A percentile compares a stretch with the other conserved stretches of the same genome.
These are phyloP conservation scores for Columba livia DNA, from an alignment of 2,113 vertebrate genomes.

Conservation along the genomic window DNA sequence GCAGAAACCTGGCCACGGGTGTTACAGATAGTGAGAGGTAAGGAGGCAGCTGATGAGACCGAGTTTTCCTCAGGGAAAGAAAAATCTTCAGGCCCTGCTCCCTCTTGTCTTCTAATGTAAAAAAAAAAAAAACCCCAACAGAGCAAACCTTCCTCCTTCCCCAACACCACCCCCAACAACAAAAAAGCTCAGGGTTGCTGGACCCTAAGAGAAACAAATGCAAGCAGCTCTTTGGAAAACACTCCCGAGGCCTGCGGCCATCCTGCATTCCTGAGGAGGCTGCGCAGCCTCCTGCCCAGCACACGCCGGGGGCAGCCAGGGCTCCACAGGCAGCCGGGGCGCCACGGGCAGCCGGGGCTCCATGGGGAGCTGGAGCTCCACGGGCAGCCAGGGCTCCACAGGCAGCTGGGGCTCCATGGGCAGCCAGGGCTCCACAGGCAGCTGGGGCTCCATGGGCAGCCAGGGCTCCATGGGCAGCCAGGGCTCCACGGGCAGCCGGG, in stretches of 20 bases:
- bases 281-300: background rate
- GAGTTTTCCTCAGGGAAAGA: background rate
- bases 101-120: background rate
- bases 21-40: background rate
- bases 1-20: background rate
- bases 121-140: background rate
- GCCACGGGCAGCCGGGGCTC: too few species aligned
- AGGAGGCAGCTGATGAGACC: background rate
- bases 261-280: conserved; percentile 46
- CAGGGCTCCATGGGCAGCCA: too few species aligned
- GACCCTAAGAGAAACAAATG: conserved; percentile 20
- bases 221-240: conserved; percentile 41
- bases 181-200: background rate
- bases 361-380: too few species aligned
- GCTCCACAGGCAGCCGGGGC: background rate
- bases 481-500: too few species aligned
- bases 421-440: too few species aligned
- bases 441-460: too few species aligned
- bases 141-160: background rate
- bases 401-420: too few species aligned
- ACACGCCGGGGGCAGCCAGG: background rate
- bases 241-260: conserved; percentile 43
- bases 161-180: background rate
- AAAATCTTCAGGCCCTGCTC: background rate
- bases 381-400: too few species aligned